Percentiles rank a stretch among this genome's conserved stretches.
These are phyloP conservation scores for Phaethornis superciliosus DNA, from an alignment of 2,113 vertebrate genomes.

Conservation along the genomic window DNA sequence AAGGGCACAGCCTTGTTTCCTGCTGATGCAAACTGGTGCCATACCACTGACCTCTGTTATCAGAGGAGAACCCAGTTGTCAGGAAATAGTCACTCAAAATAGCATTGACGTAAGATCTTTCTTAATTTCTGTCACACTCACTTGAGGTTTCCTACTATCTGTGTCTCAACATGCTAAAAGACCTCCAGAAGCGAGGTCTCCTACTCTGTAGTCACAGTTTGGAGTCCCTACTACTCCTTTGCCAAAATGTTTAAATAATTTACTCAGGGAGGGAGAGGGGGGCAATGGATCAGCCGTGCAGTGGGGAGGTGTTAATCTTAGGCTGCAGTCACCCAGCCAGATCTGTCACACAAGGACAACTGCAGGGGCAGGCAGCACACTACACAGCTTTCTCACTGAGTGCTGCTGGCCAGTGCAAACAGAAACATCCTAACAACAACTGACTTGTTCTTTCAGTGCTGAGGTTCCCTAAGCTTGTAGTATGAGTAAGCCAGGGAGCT, in stretches of 20 bases:
- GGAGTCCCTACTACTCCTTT: neutral
- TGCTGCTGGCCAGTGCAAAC: neutral
- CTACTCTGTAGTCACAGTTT: neutral
- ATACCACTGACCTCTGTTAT: neutral
- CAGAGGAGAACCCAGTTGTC: neutral
- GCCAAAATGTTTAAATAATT: neutral
- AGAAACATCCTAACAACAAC: neutral
- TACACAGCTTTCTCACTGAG: neutral
- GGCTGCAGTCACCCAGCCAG: neutral
- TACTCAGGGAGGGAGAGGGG: neutral
- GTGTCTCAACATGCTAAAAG: neutral
- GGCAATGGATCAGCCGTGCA: neutral
- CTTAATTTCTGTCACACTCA: neutral
- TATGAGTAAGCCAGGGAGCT: neutral
- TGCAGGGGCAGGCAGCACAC: neutral
- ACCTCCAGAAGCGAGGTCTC: neutral
- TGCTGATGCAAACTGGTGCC: neutral
- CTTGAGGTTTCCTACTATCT: neutral
- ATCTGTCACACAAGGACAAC: fast-evolving
- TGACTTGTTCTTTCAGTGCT: fast-evolving
- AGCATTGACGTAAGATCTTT: neutral
- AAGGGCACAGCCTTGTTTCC: neutral
- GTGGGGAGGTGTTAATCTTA: neutral
- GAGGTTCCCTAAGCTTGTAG: neutral
- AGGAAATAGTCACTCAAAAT: constrained; percentile 6